Base-by-base conservation (phyloP, 2,888 invertebrate species). In the Mechanitis mazaeus region DNA sequence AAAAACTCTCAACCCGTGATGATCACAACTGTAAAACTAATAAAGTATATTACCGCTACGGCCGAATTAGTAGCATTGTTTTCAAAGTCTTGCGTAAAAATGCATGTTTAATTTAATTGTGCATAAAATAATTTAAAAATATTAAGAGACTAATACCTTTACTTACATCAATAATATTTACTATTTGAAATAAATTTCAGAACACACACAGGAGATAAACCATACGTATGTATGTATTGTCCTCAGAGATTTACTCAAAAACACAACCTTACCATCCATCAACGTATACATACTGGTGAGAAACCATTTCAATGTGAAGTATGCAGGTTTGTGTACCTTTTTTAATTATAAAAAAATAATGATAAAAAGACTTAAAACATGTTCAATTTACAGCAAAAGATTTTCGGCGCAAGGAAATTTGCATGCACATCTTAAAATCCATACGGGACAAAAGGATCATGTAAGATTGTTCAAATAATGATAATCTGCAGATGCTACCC, bases 261-360 rank as follows among this genome's bases (percentile, higher is more conserved):
- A 73, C 92, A 93, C 70, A 93, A 93, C 72, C 80, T 93, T 0
- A 91, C 92, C 3, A 92, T 92, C 65, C 93, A 93, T 69, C 78
- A 92, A 31, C 81, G 93, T 3, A 85, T 91, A 1, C 93, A 93
- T 65, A 92, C 92, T 0, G 91, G 91, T 0, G 92, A 92, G 58
- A 91, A 91, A 63, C 93, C 93, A 0, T 93, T 92, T 69, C 92
- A 93, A 64, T 93, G 93, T 78, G 92, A 93, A 75, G 87, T 92
- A 6, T 93, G 93, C 76, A 92, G 90, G 90, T 88, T 75, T 59
- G 61, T 58, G 35, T 45, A 20, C n/a, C 58, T 2, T 59, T n/a
- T 65, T 55, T 28, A 35, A 35, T 2, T 35, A 47, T n/a, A 28
- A 56, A 50, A 42, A 9, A 42, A 42, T 9, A 7, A 9, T 42